Conservation (phyloP, 2,113 vertebrate genomes). For the Coreoperca whiteheadi region DNA sequence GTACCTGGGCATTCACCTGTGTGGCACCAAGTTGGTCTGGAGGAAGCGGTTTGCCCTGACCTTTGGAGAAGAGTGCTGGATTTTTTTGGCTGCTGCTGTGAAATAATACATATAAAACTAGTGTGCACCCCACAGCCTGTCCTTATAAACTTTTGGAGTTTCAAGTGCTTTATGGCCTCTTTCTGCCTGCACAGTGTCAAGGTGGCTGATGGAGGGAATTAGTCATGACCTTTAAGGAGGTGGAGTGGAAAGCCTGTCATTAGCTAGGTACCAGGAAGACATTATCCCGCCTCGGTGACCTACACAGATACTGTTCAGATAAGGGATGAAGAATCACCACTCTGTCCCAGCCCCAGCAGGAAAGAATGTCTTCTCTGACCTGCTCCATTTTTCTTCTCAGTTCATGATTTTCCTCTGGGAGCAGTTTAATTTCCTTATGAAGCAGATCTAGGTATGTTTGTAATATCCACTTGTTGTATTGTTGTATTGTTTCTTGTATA, state of each 20-base stretch:
- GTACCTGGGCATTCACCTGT: background rate
- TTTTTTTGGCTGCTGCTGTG: constrained; percentile 31
- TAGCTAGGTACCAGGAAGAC: constrained; percentile 72
- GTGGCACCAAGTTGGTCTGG: background rate
- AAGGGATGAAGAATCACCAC: constrained; percentile 71
- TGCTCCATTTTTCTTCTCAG: constrained; percentile 2
- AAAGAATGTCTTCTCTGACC: constrained; percentile 38
- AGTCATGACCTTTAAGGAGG: constrained; percentile 71
- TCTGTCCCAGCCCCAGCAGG: constrained; percentile 34
- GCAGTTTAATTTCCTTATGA: background rate
- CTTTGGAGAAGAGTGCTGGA: constrained; percentile 35
- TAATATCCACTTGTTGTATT: background rate
- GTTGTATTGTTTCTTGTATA: background rate
- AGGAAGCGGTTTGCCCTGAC: constrained; percentile 42
- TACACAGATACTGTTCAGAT: constrained; percentile 68
- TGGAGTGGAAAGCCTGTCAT: constrained; percentile 66
- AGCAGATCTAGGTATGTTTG: background rate
- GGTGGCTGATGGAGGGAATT: constrained; percentile 62
- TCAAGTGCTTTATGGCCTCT: constrained; percentile 36
- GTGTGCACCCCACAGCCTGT: background rate
- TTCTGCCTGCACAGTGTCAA: constrained; percentile 44
- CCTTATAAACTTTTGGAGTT: constrained; percentile 33
- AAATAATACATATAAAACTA: constrained; percentile 10
- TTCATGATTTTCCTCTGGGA: background rate
- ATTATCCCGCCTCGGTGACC: constrained; percentile 57